Evolutionary conservation across 2,888 invertebrate species (phyloP), one percentile per base, ranked within the genome.

Genomic region (Andrena minutula): DNA sequence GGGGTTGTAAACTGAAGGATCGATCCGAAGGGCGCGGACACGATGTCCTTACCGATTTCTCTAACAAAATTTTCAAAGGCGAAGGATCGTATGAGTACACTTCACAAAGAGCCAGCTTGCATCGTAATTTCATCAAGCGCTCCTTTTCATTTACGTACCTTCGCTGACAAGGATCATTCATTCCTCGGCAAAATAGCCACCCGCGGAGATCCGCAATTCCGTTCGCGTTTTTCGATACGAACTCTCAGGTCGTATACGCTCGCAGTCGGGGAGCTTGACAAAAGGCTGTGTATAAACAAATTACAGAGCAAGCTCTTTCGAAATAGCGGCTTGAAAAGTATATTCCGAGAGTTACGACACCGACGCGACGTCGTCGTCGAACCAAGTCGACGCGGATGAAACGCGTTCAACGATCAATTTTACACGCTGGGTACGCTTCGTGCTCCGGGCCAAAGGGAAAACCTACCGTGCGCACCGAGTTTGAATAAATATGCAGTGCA

Each of bases 371-470:
- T 23, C 41, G 58, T 51, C 61, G 72, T 77, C 35, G 68, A 75
- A 41, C 16, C 41, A 41, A 41, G 41, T 16, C 41, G 12, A 41
- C 41, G 41, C 5, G 41, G 41, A 41, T 41, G 41, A 41, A 41
- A 41, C 41, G 16, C 68, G 70, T 83, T 56, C 68, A 41, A 72
- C 65, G 77, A 86, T 85, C 74, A 84, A 80, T 85, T 85, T 75
- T 75, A 66, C 66, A 28, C 73, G 28, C 65, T 4, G n/a, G 49
- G 12, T 28, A 41, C 41, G 12, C 35, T 51, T 53, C 66, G 28
- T 20, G 26, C 8, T 63, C 4, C 53, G 7, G n/a, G 30, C 16
- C 61, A 41, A 16, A 8, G 28, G 28, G 65, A 51, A 64, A 41
- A 78, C 60, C 58, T 58, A 65, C 58, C 41, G 23, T 51, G 26